A percentile compares a stretch with the other conserved stretches of the same genome.
Evolutionary conservation across 2,797 vertebrate species (phyloP).

Genomic region (Trachops cirrhosus): DNA sequence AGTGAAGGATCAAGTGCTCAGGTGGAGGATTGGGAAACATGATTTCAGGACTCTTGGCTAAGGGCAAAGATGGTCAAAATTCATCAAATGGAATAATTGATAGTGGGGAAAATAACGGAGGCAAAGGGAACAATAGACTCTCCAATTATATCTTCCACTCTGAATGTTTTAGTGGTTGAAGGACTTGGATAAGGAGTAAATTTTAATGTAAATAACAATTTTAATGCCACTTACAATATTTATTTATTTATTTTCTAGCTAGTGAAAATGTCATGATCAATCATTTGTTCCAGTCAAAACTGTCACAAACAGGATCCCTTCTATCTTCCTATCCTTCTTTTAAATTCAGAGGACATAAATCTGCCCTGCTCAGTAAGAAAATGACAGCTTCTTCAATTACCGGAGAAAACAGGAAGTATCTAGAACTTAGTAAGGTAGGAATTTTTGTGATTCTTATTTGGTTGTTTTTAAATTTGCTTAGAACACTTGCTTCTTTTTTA

Average conservation of each 20-base stretch:
- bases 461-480: neutral
- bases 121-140: accelerated
- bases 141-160: accelerated
- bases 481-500: neutral
- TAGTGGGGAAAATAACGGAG: neutral
- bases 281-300: constrained; percentile 95
- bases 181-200: neutral
- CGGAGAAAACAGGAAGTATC: constrained; percentile 86
- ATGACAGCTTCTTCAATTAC: constrained; percentile 68
- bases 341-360: constrained; percentile 89
- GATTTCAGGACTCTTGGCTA: neutral
- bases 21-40: no score
- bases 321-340: constrained; percentile 86
- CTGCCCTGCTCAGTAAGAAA: constrained; percentile 87
- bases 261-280: constrained; percentile 94
- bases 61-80: neutral
- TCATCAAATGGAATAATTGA: neutral
- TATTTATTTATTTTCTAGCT: constrained; percentile 83
- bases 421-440: constrained; percentile 92
- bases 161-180: neutral
- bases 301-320: constrained; percentile 95
- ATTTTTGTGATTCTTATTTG: neutral
- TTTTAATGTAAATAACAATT: neutral
- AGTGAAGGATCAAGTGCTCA: neutral
- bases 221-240: constrained; percentile 14